Evolutionary conservation across 2,113 vertebrate genomes (phyloP).

Genomic region (Cygnus atratus): DNA sequence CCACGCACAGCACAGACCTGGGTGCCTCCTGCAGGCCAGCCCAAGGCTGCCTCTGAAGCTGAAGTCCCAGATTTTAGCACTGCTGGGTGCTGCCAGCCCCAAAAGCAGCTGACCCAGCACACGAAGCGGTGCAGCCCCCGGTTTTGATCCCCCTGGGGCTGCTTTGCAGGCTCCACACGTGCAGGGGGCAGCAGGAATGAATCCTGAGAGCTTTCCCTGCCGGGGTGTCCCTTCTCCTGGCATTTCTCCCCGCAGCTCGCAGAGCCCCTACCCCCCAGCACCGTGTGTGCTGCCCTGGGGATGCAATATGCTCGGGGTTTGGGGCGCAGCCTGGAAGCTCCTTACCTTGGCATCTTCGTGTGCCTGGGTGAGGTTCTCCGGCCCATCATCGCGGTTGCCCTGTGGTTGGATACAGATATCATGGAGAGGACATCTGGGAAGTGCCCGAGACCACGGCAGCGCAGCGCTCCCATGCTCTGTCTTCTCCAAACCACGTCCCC

Average conservation of each 20-base stretch:
- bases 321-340: background rate
- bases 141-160: background rate
- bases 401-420: conserved; percentile 52
- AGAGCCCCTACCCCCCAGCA: background rate
- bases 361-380: conserved; percentile 80
- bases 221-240: background rate
- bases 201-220: background rate
- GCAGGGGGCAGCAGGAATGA: background rate
- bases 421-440: background rate
- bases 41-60: background rate
- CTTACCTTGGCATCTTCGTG: conserved; percentile 89
- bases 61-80: background rate
- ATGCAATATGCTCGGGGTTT: background rate
- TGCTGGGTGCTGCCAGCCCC: background rate
- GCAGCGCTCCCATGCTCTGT: background rate
- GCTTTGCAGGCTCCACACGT: fast-evolving
- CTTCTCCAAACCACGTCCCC: background rate
- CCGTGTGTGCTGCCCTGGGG: background rate
- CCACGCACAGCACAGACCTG: background rate
- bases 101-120: background rate
- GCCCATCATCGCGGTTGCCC: conserved; percentile 90
- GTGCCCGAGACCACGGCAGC: background rate
- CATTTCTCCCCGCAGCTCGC: background rate
- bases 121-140: background rate
- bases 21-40: background rate